phyloP scores from a whole-genome alignment of 2,888 invertebrate species.

The Caenorhabditis sp. region DNA sequence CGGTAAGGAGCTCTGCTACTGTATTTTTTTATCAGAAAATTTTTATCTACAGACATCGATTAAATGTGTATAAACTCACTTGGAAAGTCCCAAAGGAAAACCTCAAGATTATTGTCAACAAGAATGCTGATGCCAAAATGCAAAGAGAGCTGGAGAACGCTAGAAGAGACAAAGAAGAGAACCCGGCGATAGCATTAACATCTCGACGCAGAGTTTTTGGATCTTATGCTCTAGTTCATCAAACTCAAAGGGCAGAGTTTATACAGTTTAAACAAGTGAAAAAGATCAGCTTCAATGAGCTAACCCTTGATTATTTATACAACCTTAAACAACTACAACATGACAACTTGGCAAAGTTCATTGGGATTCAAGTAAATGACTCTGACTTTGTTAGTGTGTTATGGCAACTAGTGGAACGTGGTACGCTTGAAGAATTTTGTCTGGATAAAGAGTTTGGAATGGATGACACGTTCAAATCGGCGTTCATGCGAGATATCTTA shows the following conservation, averaged over 20 bases:
- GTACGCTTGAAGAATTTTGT: constrained; percentile 76
- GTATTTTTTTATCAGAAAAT: too few relatives aligned
- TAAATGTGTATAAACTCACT: constrained; percentile 48
- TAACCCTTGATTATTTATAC: constrained; percentile 73
- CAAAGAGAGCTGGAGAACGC: constrained; percentile 59
- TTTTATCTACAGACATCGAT: constrained; percentile 14
- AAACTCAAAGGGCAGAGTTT: constrained; percentile 78
- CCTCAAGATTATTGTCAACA: constrained; percentile 80
- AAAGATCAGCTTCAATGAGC: constrained; percentile 73
- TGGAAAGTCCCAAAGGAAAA: constrained; percentile 75
- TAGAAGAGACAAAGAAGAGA: constrained; percentile 19
- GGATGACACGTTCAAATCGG: constrained; percentile 81
- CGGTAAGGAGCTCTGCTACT: too few relatives aligned
- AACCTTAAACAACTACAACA: constrained; percentile 78
- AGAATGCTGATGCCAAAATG: constrained; percentile 63
- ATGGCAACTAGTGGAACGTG: constrained; percentile 77
- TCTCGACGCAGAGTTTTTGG: constrained; percentile 63
- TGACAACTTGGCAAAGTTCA: constrained; percentile 78
- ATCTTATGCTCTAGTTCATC: constrained; percentile 77
- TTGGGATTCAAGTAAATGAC: constrained; percentile 80
- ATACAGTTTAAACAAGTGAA: constrained; percentile 71
- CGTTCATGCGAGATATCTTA: constrained; percentile 80
- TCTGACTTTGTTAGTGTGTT: constrained; percentile 73
- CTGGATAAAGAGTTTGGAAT: constrained; percentile 77
- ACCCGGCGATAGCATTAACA: constrained; percentile 39